Conservation (phyloP, 2,888 invertebrate genomes). For the Mechanitis messenoides region DNA sequence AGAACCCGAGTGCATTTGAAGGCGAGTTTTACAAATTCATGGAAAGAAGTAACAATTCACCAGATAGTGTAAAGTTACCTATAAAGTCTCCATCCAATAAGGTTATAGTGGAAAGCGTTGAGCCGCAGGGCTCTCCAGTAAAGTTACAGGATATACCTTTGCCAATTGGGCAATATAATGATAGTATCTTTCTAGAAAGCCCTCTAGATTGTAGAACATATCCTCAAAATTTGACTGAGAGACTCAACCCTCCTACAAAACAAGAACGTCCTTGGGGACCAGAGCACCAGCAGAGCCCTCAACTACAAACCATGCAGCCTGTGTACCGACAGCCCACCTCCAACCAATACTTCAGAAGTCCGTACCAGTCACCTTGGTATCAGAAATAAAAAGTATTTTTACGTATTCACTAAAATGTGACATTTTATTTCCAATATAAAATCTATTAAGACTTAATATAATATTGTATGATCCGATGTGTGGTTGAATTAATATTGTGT, state of each 20-base stretch:
- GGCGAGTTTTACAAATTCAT: slow-evolving; percentile 66
- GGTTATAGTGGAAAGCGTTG: slow-evolving; percentile 35
- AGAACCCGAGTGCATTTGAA: slow-evolving; percentile 63
- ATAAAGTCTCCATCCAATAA: slow-evolving; percentile 29
- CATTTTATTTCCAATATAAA: slow-evolving; percentile 20
- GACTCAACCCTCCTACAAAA: slow-evolving; percentile 15
- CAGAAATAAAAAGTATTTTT: slow-evolving; percentile 43
- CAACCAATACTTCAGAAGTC: slow-evolving; percentile 55
- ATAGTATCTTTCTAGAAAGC: slow-evolving; percentile 55
- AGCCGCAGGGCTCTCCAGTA: slow-evolving; percentile 24
- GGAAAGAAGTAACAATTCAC: slow-evolving; percentile 29
- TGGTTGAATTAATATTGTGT: background rate
- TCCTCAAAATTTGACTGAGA: slow-evolving; percentile 26
- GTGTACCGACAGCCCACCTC: slow-evolving; percentile 47
- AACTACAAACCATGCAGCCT: slow-evolving; percentile 36
- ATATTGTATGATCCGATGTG: slow-evolving; percentile 11
- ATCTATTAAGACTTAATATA: slow-evolving; percentile 17
- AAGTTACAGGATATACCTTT: slow-evolving; percentile 39
- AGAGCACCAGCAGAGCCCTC: slow-evolving; percentile 38
- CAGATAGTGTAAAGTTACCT: slow-evolving; percentile 5
- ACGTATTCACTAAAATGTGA: slow-evolving; percentile 16
- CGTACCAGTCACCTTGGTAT: slow-evolving; percentile 62
- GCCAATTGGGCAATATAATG: slow-evolving; percentile 65
- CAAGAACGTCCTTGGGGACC: slow-evolving; percentile 44
- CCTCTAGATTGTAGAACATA: slow-evolving; percentile 54